A percentile compares a stretch with the other conserved stretches of the same genome.
Evolutionary conservation across 2,113 vertebrate genomes (phyloP).

Genomic region (Percina caprodes): DNA sequence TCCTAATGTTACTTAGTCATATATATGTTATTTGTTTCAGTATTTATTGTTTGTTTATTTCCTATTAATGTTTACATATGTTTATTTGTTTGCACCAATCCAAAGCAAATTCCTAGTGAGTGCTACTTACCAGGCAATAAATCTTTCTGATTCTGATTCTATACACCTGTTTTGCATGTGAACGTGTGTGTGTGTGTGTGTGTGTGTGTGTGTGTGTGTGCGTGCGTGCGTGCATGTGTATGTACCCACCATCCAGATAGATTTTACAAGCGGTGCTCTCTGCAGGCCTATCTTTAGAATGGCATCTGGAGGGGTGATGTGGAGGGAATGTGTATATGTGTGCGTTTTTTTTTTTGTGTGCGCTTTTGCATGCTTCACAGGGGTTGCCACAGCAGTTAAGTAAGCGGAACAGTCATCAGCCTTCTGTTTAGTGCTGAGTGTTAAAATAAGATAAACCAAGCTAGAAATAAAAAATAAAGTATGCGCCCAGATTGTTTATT

Average conservation of each 20-base stretch:
- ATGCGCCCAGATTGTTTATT: neutral
- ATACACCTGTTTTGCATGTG: neutral
- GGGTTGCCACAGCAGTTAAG: conserved; percentile 48
- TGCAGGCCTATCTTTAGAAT: conserved; percentile 82
- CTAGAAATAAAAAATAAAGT: conserved; percentile 33
- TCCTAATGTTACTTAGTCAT: too few relatives aligned
- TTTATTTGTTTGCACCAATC: too few relatives aligned
- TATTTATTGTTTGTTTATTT: too few relatives aligned
- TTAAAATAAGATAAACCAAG: conserved; percentile 47
- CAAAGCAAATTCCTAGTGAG: too few relatives aligned
- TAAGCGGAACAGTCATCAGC: conserved; percentile 39
- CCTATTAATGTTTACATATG: too few relatives aligned
- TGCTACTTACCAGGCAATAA: too few relatives aligned
- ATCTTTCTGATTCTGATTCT: too few relatives aligned
- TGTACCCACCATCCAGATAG: conserved; percentile 49
- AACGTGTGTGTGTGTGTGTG: conserved; percentile 26
- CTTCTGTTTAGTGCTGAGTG: conserved; percentile 24
- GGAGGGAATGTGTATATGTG: conserved; percentile 54
- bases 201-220: neutral
- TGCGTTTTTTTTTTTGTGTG: neutral
- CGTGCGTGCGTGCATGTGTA: conserved; percentile 32
- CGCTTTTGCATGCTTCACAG: conserved; percentile 36
- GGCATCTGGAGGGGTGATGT: conserved; percentile 82
- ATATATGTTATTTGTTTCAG: too few relatives aligned
- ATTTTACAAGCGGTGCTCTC: conserved; percentile 65